A percentile compares a stretch with the other conserved stretches of the same genome.
Evolutionary conservation across 2,113 vertebrate species (phyloP).

Genomic region (Anolis carolinensis): DNA sequence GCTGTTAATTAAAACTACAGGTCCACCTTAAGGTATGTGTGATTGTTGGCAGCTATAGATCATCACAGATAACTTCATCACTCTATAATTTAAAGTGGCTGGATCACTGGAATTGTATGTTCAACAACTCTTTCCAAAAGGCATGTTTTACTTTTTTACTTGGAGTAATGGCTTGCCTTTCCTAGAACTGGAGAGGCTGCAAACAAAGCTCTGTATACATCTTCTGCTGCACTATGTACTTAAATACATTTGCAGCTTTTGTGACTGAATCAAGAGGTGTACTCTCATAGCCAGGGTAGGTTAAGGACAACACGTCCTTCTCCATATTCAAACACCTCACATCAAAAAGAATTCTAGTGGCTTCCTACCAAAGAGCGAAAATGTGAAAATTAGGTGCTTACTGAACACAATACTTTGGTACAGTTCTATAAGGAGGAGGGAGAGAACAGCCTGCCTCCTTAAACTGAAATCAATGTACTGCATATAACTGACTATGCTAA

Average conservation of each 20-base stretch:
- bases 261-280: neutral
- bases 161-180: neutral
- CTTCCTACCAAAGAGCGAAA: neutral
- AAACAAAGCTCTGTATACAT: neutral
- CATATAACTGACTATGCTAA: fast-evolving
- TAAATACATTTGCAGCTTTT: neutral
- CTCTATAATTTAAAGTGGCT: neutral
- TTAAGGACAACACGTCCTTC: neutral
- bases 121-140: constrained; percentile 4
- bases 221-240: neutral
- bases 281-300: neutral
- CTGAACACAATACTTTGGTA: neutral
- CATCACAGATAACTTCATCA: neutral
- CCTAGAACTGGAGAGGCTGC: neutral
- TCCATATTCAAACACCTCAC: neutral
- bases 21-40: neutral
- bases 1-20: constrained; percentile 4
- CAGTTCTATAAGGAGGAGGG: neutral
- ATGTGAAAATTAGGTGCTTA: neutral
- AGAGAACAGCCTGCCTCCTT: constrained; percentile 18
- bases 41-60: neutral
- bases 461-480: neutral
- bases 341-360: neutral
- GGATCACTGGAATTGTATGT: constrained; percentile 1
- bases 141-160: neutral